Base-by-base conservation (phyloP, 1,140 invertebrate genomes). In the Heliconius congener region DNA sequence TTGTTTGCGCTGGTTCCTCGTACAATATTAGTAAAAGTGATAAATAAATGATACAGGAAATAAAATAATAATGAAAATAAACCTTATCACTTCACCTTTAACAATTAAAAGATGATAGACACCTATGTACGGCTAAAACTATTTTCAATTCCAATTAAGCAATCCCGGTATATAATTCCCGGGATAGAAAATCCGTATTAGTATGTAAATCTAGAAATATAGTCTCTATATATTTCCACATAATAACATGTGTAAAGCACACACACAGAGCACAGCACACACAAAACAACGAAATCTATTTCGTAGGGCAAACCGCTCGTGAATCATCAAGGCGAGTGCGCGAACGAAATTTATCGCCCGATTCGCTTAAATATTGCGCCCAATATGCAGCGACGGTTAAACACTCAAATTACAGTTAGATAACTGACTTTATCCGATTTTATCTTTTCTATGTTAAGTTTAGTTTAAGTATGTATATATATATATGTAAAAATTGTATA, bases 311-410 rank as follows among this genome's bases (percentile, higher is more conserved):
- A 75, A 79, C 60, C 74, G 74, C 71, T 80, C 79, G 79, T 80
- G 79, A 77, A 80, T 80, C 79, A 80, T 80, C 79, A 80, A 77
- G 74, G 74, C 75, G 74, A 55, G 72, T 76, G 79, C 52, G 71
- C 75, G 75, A 71, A 76, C 71, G 71, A 80, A 80, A 80, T 80
- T 80, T 80, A 80, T 80, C 75, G 75, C 75, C 75, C 76, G 79
- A 80, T 80, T 74, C 79, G 79, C 79, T 80, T 80, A 80, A 80
- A 80, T 80, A 80, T 80, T 80, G 79, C 79, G 74, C 79, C 79
- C 79, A 80, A 80, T 80, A 80, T 80, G 79, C 75, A 73, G 52
- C 79, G 37, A 55, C 79, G 79, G 77, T 80, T 80, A 80, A 76
- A 80, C 79, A 77, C 71, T 77, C 79, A 80, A 80, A 80, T 80